A percentile compares a stretch with the other conserved stretches of the same genome.
Evolutionary conservation across 1,140 invertebrate genomes (phyloP).

Genomic region (Penaeus indicus): DNA sequence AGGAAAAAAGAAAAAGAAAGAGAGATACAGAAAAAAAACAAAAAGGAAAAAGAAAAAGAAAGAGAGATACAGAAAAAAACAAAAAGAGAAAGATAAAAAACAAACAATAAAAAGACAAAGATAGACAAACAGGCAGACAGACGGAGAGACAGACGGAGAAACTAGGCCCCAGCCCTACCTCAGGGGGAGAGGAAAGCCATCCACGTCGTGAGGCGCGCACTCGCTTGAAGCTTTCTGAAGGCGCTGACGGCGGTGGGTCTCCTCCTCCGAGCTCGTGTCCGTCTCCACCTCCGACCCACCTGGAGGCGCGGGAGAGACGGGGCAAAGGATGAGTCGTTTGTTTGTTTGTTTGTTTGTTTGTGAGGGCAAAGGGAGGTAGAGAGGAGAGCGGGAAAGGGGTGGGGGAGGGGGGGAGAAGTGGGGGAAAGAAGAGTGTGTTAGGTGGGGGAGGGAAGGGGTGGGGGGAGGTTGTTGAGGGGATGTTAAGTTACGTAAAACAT

Average conservation of each 20-base stretch:
- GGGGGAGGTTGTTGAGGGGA: too few species aligned
- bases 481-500: too few species aligned
- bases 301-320: neutral
- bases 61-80: neutral
- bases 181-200: neutral
- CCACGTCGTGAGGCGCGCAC: neutral
- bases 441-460: neutral
- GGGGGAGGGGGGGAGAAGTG: neutral
- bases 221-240: conserved; percentile 17
- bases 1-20: too few species aligned
- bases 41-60: too few species aligned
- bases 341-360: neutral
- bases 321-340: too few species aligned
- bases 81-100: neutral
- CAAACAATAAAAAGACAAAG: too few species aligned
- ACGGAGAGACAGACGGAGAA: neutral
- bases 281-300: neutral
- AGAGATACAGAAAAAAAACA: too few species aligned
- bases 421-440: neutral
- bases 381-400: neutral
- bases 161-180: too few species aligned
- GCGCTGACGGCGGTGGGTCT: neutral
- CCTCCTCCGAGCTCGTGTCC: conserved; percentile 2
- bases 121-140: neutral
- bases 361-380: neutral